A percentile compares a stretch with the other conserved stretches of the same genome.
Evolutionary conservation across 2,888 invertebrate species (phyloP).

Genomic region (Drosophila lacicola): DNA sequence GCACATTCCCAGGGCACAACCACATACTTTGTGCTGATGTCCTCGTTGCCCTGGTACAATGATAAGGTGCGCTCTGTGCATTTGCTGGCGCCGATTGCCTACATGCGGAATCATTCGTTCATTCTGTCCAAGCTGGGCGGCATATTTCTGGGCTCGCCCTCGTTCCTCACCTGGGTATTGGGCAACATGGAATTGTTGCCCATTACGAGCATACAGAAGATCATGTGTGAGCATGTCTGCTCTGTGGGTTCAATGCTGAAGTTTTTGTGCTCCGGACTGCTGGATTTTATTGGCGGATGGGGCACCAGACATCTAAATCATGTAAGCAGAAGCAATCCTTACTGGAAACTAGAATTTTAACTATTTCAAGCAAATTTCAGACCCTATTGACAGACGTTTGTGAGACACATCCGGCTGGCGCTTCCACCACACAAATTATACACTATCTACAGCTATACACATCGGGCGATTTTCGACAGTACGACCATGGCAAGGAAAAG

Average conservation of each 20-base stretch:
- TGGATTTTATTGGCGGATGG: constrained; percentile 83
- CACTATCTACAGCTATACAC: constrained; percentile 89
- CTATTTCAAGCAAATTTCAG: constrained; percentile 84
- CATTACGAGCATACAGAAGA: constrained; percentile 79
- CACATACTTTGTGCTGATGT: constrained; percentile 90
- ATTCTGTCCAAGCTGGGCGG: constrained; percentile 85
- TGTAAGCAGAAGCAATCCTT: constrained; percentile 58
- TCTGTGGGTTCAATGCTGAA: constrained; percentile 85
- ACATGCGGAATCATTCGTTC: constrained; percentile 85
- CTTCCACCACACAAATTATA: constrained; percentile 88
- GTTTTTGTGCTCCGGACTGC: constrained; percentile 78
- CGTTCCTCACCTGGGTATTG: constrained; percentile 76
- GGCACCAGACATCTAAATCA: constrained; percentile 81
- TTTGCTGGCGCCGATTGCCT: constrained; percentile 90
- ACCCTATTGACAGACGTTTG: constrained; percentile 89
- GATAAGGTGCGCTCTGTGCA: constrained; percentile 89
- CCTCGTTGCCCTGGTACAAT: constrained; percentile 89
- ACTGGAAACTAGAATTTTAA: too few species aligned
- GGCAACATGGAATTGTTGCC: constrained; percentile 88
- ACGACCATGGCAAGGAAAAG: constrained; percentile 86
- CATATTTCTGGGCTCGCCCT: constrained; percentile 81
- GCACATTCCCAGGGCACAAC: constrained; percentile 90
- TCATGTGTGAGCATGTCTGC: constrained; percentile 86
- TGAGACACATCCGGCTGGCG: constrained; percentile 89
- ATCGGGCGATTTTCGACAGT: constrained; percentile 86